phyloP scores from a whole-genome alignment of 92 coral and sea anemone genomes.

The Palythoa grandis region DNA sequence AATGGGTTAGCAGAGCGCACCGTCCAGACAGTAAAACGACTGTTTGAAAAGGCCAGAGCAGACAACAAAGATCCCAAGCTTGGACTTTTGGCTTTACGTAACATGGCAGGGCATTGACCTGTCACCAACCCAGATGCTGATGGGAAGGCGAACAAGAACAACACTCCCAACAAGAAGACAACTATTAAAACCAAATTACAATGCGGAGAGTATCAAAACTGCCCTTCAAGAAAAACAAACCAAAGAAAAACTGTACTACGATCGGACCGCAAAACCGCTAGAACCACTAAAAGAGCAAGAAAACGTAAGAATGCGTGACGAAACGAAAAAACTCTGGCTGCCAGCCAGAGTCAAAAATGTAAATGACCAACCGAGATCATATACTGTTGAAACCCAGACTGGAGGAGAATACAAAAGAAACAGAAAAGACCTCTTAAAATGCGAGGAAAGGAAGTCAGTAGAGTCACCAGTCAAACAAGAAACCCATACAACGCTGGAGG shows the following conservation, averaged over 20 bases:
- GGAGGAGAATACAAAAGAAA: slow-evolving; percentile 50
- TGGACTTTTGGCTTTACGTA: slow-evolving; percentile 48
- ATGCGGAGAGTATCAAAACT: slow-evolving; percentile 35
- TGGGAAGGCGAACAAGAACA: slow-evolving; percentile 50
- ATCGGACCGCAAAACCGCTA: slow-evolving; percentile 43
- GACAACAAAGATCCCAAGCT: slow-evolving; percentile 57
- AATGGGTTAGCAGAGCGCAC: too few species aligned
- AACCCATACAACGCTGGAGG: background rate
- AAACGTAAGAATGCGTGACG: slow-evolving; percentile 33
- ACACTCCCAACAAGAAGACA: slow-evolving; percentile 37
- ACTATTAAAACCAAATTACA: slow-evolving; percentile 47
- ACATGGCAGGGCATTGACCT: slow-evolving; percentile 51
- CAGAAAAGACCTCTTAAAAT: slow-evolving; percentile 12
- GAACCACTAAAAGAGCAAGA: slow-evolving; percentile 52
- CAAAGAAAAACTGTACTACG: slow-evolving; percentile 45
- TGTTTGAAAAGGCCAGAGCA: slow-evolving; percentile 43
- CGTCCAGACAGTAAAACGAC: too few species aligned
- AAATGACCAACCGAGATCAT: slow-evolving; percentile 44
- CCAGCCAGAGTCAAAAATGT: slow-evolving; percentile 54
- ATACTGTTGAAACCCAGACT: slow-evolving; percentile 31
- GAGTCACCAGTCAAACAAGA: slow-evolving; percentile 7
- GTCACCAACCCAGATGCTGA: slow-evolving; percentile 55
- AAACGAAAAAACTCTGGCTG: slow-evolving; percentile 44
- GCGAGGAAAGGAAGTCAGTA: background rate
- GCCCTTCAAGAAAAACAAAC: slow-evolving; percentile 35